phyloP scores from a whole-genome alignment of 2,888 invertebrate species.

The Campopleginae sp. region DNA sequence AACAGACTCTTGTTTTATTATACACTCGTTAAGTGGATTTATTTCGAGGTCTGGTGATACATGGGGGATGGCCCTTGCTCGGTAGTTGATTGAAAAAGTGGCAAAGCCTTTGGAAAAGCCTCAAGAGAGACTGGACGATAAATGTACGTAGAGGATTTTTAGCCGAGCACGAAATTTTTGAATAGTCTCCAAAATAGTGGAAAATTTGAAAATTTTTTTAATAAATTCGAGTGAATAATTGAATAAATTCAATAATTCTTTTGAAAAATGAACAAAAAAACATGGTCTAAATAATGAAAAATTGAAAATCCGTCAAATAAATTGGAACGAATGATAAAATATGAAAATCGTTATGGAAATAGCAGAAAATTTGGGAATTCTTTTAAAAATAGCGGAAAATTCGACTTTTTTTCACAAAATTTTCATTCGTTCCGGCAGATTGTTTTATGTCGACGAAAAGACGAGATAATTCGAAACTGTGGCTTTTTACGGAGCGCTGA shows the following conservation, averaged over 20 bases:
- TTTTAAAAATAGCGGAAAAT: not conserved
- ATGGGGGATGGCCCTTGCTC: constrained; percentile 71
- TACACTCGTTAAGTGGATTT: constrained; percentile 77
- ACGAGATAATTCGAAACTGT: not conserved
- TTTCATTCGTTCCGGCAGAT: no score
- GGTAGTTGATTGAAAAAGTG: constrained; percentile 45
- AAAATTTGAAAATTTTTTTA: no score
- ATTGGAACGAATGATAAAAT: no score
- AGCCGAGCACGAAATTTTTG: no score
- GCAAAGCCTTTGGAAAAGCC: no score
- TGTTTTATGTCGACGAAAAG: constrained; percentile 14
- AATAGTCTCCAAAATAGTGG: no score
- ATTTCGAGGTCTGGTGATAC: constrained; percentile 75
- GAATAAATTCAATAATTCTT: no score
- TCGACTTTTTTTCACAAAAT: not conserved
- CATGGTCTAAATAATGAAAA: no score
- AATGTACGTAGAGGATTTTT: no score
- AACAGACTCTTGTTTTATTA: constrained; percentile 76
- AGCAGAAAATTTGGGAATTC: not conserved
- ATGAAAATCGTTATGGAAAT: not conserved
- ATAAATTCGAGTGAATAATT: no score
- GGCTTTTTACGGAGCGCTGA: constrained; percentile 21
- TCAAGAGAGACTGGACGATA: not conserved
- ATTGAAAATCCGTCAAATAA: no score
- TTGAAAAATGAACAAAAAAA: no score